phyloP scores from a whole-genome alignment of 2,113 vertebrate species.

The Alligator sinensis region DNA sequence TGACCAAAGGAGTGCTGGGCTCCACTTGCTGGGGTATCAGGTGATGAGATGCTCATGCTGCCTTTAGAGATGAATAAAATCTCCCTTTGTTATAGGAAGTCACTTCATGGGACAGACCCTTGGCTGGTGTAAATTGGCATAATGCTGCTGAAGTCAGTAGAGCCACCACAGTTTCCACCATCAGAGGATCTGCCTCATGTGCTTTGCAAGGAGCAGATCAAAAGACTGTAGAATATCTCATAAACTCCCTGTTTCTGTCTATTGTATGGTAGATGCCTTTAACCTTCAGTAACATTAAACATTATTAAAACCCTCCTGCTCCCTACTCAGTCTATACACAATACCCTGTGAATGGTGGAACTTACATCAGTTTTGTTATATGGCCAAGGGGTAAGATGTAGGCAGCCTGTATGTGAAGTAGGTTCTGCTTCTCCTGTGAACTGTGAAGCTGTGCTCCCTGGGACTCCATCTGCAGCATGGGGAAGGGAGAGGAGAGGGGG shows the following conservation, averaged over 20 bases:
- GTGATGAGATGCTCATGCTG: neutral
- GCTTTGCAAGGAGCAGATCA: neutral
- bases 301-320: neutral
- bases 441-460: neutral
- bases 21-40: neutral
- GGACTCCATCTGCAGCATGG: neutral
- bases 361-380: neutral
- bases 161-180: neutral
- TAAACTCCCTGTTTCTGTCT: neutral
- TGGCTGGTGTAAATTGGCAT: neutral
- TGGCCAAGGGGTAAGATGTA: neutral
- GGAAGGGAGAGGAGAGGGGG: neutral
- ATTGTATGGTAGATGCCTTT: neutral
- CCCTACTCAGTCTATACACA: neutral
- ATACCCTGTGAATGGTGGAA: neutral
- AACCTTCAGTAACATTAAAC: neutral
- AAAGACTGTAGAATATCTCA: neutral
- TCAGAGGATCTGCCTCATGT: neutral
- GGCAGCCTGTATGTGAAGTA: neutral
- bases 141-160: neutral
- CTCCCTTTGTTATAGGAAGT: neutral
- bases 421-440: neutral
- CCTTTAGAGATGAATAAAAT: neutral
- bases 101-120: neutral
- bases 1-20: neutral